phyloP scores from a whole-genome alignment of 37 sponge, comb jelly and placozoan genomes.

The Crambe crambe region DNA sequence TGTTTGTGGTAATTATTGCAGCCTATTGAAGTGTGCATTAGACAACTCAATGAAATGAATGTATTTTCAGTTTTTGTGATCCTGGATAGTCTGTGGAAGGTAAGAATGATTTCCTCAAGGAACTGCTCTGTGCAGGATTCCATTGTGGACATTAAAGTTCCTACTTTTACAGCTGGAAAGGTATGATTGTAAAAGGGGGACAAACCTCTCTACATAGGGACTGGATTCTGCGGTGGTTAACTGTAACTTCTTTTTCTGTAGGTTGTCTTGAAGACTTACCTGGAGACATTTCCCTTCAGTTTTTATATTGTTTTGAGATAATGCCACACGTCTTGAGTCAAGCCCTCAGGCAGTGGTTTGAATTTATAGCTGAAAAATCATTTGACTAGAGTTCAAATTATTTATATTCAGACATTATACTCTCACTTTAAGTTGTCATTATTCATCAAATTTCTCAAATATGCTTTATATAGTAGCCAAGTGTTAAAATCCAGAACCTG shows the following conservation, averaged over 20 bases:
- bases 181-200: slow-evolving; percentile 26
- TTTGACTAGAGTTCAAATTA: too few relatives aligned
- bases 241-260: slow-evolving; percentile 14
- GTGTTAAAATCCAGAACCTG: too few relatives aligned
- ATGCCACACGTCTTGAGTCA: slow-evolving; percentile 82
- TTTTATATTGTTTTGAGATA: slow-evolving; percentile 88
- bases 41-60: slow-evolving; percentile 80
- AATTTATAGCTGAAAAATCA: slow-evolving; percentile 38
- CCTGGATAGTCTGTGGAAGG: slow-evolving; percentile 79
- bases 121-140: too few relatives aligned
- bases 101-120: slow-evolving; percentile 1
- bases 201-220: too few relatives aligned
- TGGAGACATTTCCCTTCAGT: slow-evolving; percentile 97
- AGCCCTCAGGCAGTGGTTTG: slow-evolving; percentile 97
- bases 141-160: slow-evolving; percentile 82
- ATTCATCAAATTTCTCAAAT: too few relatives aligned
- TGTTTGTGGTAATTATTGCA: slow-evolving; percentile 32
- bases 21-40: slow-evolving; percentile 71
- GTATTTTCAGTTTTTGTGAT: slow-evolving; percentile 92
- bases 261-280: slow-evolving; percentile 75
- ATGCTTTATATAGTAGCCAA: too few relatives aligned
- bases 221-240: too few relatives aligned
- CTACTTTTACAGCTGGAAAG: slow-evolving; percentile 62
- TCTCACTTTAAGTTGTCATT: too few relatives aligned
- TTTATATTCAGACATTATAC: too few relatives aligned